Base-by-base conservation (phyloP, 2,888 invertebrate species). In the Mythimna ferrago region DNA sequence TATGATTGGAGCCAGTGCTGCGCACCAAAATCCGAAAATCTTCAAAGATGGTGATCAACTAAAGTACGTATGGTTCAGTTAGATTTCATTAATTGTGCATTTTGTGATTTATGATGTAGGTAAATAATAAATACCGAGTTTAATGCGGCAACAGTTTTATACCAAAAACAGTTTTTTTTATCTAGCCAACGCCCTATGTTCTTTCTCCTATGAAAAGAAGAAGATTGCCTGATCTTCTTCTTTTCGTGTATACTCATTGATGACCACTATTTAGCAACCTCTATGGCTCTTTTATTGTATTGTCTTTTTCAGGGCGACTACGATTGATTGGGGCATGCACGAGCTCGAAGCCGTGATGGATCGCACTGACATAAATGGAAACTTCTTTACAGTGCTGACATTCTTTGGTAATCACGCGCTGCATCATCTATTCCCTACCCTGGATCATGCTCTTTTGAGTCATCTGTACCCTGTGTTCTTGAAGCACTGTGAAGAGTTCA, bases 31-130 rank as follows among this genome's bases (percentile, higher is more conserved):
- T 91, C 98, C 85, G 5, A 56, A 81, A 9, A 83, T 85, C 5
- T 98, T 98, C 88, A 98, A 98, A 89, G 98, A 98, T 88, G 98
- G 98, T 1, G 98, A 98, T 91, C 92, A 97, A 83, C 94, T 97
- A 58, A 96, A 97, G 97, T 97, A 93, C 84, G 81, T 83, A 48
- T 6, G n/a, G n/a, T 51, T 71, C 2, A 7, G 6, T 21, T 5
- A 26, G 6, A 6, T 26, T 21, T 26, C 6, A 26, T 26, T 56
- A 26, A 6, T 56, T 26, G 51, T n/a, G 51, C 14, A 26, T 26
- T 14, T 56, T 14, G 6, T 56, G 2, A 7, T 51, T 51, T n/a
- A 51, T 51, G 19, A 14, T 4, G 11, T 14, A 26, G 26, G 26
- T 26, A 11, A 10, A n/a, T 54, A 21, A 11, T 56, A 16, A 4